These are phyloP conservation scores for Bubalus kerabau DNA, from an alignment of 2,113 vertebrate genomes.

Conservation along the genomic window DNA sequence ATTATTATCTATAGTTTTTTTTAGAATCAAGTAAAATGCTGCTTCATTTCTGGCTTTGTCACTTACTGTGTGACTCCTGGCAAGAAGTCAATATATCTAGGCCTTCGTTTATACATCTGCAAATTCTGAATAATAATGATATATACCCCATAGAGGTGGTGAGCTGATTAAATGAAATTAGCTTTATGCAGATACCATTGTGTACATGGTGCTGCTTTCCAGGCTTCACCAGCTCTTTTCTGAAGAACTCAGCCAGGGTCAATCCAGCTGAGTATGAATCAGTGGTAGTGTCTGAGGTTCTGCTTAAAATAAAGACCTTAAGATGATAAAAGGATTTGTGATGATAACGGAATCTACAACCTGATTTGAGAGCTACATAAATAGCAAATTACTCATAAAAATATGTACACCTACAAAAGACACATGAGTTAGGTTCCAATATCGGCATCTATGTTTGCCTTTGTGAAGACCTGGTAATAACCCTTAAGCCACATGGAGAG, in stretches of 20 bases:
- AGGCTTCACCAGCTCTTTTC: not conserved
- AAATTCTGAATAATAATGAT: not conserved
- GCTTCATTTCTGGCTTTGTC: not conserved
- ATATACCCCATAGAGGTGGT: not conserved
- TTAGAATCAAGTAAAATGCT: not conserved
- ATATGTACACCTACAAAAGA: not conserved
- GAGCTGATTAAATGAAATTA: not conserved
- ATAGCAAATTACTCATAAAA: not conserved
- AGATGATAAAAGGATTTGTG: not conserved
- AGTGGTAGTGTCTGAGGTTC: not conserved
- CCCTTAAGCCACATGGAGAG: not conserved
- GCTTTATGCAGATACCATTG: not conserved
- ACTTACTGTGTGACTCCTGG: not conserved
- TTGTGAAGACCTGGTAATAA: not conserved
- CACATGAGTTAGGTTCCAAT: not conserved
- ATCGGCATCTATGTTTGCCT: not conserved
- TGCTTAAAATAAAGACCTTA: slow-evolving; percentile 18
- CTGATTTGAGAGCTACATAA: not conserved
- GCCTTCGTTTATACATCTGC: not conserved
- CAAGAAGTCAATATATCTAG: not conserved
- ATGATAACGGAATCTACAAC: not conserved
- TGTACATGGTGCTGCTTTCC: not conserved
- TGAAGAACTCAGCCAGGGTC: not conserved
- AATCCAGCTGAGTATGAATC: not conserved
- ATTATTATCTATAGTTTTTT: not conserved